Base-by-base conservation (phyloP, 2,797 vertebrate genomes). In the Macropodus opercularis region DNA sequence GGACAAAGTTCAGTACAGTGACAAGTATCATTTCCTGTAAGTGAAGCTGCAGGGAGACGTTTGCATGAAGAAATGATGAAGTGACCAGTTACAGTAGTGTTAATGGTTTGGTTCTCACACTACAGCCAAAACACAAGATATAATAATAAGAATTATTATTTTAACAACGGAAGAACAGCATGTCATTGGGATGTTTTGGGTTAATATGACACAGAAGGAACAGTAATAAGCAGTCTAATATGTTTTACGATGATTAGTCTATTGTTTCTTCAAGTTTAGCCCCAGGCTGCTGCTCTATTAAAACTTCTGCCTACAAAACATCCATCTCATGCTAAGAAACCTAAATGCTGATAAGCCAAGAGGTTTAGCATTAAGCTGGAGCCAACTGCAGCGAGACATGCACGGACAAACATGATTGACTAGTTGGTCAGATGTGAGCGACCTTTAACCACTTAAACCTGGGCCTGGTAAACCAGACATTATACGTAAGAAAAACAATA, bases 361-460 rank as follows among this genome's bases (percentile, higher is more conserved):
- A 26, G 12, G 14, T 15, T 23, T 27, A 10, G 19, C 61, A 17
- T 2, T 10, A 24, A 6, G 17, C 29, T 62, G 21, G 0, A 21
- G 44, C 57, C 55, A 59, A 55, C 22, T 29, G 41, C 10, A 63
- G 57, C 64, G 56, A 64, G 48, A 51, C 6, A 2, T 42, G 14
- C 9, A 1, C 1, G 1, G 18, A 8, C 11, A 32, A 7, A 1
- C 29, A 35, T 1, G 14, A 61, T n/a, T n/a, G n/a, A n/a, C n/a
- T n/a, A n/a, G n/a, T n/a, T n/a, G n/a, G n/a, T n/a, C n/a, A 6
- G 50, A 66, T 42, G 52, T 53, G 54, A 8, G n/a, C 50, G 1
- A 61, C 23, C 1, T 18, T 4, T 32, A 11, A 31, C 4, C 6
- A 3, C 13, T n/a, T 6, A 2, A 26, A 27, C 4, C 15, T 2